phyloP scores from a whole-genome alignment of 2,113 vertebrate species.

The Trinectes maculatus region DNA sequence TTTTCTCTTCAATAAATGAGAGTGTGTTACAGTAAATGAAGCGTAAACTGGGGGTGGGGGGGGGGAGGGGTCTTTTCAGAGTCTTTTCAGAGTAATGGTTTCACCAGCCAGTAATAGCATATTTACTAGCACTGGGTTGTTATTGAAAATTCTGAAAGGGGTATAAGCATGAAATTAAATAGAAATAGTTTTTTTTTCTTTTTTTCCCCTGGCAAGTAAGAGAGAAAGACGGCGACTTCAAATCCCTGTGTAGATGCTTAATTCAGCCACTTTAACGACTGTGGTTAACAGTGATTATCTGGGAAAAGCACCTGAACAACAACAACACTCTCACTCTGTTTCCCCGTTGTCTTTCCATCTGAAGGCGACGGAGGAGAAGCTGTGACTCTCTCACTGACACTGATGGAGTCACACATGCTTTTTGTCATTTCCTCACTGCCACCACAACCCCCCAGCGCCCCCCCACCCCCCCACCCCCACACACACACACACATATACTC shows the following conservation, averaged over 20 bases:
- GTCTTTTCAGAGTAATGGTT: conserved; percentile 68
- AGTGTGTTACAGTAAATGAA: conserved; percentile 70
- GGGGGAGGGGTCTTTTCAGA: too few species aligned
- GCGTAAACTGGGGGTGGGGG: too few species aligned
- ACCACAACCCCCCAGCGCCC: not conserved
- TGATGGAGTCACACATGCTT: not conserved
- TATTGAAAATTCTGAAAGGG: conserved; percentile 69
- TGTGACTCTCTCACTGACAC: conserved; percentile 22
- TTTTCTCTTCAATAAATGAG: conserved; percentile 48
- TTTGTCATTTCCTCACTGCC: conserved; percentile 20
- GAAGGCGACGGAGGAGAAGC: conserved; percentile 27
- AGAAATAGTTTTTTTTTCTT: conserved; percentile 41
- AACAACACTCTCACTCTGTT: not conserved
- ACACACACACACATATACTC: too few species aligned
- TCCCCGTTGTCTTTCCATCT: not conserved
- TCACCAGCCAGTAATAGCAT: conserved; percentile 70
- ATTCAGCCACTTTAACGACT: conserved; percentile 31
- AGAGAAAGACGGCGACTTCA: not conserved
- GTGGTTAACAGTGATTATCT: conserved; percentile 32
- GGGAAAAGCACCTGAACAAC: conserved; percentile 44
- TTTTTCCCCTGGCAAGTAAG: too few species aligned
- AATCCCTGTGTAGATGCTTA: conserved; percentile 48
- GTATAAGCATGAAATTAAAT: conserved; percentile 76
- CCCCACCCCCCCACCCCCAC: too few species aligned
- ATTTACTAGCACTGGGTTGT: conserved; percentile 67